Evolutionary conservation across 2,888 invertebrate genomes (phyloP).

Genomic region (Stenotaenia linearis): DNA sequence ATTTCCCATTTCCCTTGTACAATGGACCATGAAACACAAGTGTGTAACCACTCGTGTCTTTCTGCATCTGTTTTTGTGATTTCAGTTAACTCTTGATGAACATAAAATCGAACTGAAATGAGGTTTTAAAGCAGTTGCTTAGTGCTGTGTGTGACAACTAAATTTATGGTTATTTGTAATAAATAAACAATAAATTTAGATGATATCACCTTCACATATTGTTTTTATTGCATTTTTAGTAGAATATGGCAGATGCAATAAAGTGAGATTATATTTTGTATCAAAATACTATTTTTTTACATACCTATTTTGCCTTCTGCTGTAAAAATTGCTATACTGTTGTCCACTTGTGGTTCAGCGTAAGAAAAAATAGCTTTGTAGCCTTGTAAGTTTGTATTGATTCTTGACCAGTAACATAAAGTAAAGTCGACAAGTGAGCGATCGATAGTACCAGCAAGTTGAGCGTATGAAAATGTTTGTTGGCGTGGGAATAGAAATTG

Average conservation of each 20-base stretch:
- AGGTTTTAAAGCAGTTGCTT: background rate
- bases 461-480: slow-evolving; percentile 16
- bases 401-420: slow-evolving; percentile 8
- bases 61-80: background rate
- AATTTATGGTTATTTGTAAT: too few species aligned
- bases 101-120: background rate
- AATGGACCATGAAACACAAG: background rate
- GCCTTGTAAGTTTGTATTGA: background rate
- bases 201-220: too few species aligned
- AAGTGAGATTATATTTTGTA: too few species aligned
- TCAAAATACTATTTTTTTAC: too few species aligned
- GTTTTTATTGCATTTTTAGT: too few species aligned
- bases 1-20: background rate
- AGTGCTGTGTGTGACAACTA: too few species aligned
- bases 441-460: slow-evolving; percentile 1
- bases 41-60: background rate
- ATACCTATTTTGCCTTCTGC: background rate
- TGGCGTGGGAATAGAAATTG: background rate
- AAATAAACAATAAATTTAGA: too few species aligned
- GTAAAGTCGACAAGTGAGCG: background rate
- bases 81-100: background rate
- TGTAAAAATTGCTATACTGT: background rate
- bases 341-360: background rate
- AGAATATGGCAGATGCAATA: too few species aligned
- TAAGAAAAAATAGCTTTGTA: slow-evolving; percentile 13